Conservation (phyloP, 2,888 invertebrate species). For the Lasioglossum malachurum region DNA sequence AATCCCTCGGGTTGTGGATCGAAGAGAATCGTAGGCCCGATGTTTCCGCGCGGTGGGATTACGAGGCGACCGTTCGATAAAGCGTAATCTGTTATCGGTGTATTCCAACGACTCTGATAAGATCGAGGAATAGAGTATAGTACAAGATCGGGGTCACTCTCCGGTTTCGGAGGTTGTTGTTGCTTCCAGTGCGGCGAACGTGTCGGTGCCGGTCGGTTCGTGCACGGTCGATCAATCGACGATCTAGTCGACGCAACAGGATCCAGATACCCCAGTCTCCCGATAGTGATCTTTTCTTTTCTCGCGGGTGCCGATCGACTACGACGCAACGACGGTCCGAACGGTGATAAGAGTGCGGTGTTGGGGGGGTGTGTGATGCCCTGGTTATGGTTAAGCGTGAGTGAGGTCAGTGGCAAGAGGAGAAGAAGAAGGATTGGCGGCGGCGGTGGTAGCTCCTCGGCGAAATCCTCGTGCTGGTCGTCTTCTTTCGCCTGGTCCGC, state of each 20-base stretch:
- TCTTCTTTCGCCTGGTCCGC: conserved; percentile 41
- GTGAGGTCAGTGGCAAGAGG: conserved; percentile 83
- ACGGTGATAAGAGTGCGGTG: conserved; percentile 73
- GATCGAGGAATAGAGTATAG: conserved; percentile 9
- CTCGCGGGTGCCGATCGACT: conserved; percentile 60
- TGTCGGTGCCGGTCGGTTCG: conserved; percentile 15
- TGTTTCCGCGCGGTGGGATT: conserved; percentile 4
- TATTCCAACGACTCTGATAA: conserved; percentile 21
- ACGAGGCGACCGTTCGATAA: neutral
- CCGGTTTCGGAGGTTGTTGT: conserved; percentile 22
- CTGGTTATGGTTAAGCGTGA: conserved; percentile 83
- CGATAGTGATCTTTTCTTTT: too few species aligned
- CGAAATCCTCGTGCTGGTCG: conserved; percentile 12
- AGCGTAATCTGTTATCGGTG: conserved; percentile 1
- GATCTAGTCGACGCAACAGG: neutral
- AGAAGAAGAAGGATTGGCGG: conserved; percentile 59
- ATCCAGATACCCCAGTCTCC: neutral
- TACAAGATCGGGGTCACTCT: conserved; percentile 9
- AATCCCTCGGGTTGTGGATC: neutral
- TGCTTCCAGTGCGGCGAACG: neutral
- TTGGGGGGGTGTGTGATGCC: conserved; percentile 80
- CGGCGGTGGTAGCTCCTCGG: conserved; percentile 47
- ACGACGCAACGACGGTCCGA: conserved; percentile 59
- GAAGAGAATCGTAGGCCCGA: neutral
- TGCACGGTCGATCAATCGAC: neutral